phyloP scores from a whole-genome alignment of 2,797 vertebrate genomes.

The Schizopygopsis pylzovi region DNA sequence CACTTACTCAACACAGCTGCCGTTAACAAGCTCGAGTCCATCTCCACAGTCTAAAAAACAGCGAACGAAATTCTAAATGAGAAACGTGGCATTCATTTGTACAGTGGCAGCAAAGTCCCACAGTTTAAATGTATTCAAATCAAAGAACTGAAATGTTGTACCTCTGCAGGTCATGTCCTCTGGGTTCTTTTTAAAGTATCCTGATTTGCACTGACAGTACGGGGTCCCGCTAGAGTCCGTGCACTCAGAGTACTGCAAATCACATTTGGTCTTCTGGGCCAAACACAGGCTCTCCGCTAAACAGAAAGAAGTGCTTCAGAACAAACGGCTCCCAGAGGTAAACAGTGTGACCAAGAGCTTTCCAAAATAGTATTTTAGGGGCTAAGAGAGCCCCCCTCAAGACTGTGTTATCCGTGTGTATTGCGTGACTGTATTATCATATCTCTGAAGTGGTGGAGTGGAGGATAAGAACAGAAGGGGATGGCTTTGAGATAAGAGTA shows the following conservation, averaged over 20 bases:
- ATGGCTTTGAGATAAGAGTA: background rate
- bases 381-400: background rate
- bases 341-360: background rate
- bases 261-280: constrained; percentile 84
- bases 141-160: constrained; percentile 63
- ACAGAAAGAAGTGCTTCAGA: constrained; percentile 15
- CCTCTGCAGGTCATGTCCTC: constrained; percentile 92
- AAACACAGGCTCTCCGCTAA: constrained; percentile 88
- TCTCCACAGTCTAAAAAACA: constrained; percentile 88
- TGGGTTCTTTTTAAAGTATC: constrained; percentile 93
- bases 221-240: constrained; percentile 81
- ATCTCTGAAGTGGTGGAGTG: constrained; percentile 30
- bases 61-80: constrained; percentile 6
- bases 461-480: background rate
- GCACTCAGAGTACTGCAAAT: constrained; percentile 87
- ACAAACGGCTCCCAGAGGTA: background rate
- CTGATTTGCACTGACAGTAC: constrained; percentile 86
- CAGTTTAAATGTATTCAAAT: background rate
- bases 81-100: background rate
- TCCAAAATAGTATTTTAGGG: background rate
- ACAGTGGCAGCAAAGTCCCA: background rate
- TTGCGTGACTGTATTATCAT: constrained; percentile 26
- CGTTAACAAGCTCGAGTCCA: constrained; percentile 90
- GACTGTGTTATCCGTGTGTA: background rate
- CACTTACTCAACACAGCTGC: constrained; percentile 89